phyloP scores from a whole-genome alignment of 1,140 invertebrate genomes.

The Papilio helenus region DNA sequence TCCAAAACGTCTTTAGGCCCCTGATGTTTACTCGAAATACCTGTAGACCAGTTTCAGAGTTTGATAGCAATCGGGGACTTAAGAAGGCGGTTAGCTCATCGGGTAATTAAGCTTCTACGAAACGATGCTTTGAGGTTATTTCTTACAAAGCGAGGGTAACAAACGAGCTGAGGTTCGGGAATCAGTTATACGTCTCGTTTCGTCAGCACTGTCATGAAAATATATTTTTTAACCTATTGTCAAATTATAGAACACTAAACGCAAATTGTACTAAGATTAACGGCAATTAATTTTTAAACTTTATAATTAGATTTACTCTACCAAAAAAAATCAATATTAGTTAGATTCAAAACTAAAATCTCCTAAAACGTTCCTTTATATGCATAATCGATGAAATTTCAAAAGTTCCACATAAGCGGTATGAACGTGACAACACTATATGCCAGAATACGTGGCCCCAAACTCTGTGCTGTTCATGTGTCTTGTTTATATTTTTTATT shows the following conservation, averaged over 20 bases:
- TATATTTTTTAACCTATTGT: neutral
- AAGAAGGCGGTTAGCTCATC: slow-evolving; percentile 13
- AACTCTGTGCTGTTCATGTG: slow-evolving; percentile 66
- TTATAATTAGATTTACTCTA: neutral
- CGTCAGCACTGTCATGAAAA: neutral
- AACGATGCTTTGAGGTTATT: slow-evolving; percentile 8
- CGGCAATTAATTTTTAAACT: neutral
- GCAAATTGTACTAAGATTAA: neutral
- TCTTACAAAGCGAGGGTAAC: neutral
- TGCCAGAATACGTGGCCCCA: slow-evolving; percentile 78
- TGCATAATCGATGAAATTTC: slow-evolving; percentile 48
- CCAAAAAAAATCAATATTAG: neutral
- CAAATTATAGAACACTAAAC: neutral
- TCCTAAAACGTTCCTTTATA: slow-evolving; percentile 53
- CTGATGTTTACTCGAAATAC: slow-evolving; percentile 29
- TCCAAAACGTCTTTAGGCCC: neutral
- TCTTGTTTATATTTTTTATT: slow-evolving; percentile 81
- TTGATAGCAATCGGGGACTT: slow-evolving; percentile 31
- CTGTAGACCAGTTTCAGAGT: slow-evolving; percentile 21
- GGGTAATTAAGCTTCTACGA: slow-evolving; percentile 30
- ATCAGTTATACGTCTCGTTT: slow-evolving; percentile 13
- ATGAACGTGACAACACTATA: slow-evolving; percentile 71
- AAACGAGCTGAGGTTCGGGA: neutral
- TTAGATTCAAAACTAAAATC: neutral
- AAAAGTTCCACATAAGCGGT: slow-evolving; percentile 81